Percentiles rank a stretch among this genome's conserved stretches.
Evolutionary conservation across 2,888 invertebrate species (phyloP).

Genomic region (Linnaemya tessellans): DNA sequence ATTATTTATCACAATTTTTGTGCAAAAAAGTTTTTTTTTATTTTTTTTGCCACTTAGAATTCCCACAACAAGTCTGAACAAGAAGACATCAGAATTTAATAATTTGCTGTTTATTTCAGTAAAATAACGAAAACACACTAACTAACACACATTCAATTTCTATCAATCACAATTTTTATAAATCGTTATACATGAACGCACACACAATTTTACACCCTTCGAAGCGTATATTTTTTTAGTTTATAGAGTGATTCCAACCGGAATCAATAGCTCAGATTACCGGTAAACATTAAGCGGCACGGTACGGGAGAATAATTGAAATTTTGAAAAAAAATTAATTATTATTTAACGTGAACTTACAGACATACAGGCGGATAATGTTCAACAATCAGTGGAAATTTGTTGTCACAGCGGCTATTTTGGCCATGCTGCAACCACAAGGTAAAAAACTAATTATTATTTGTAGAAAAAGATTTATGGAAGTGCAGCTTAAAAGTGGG

Average conservation of each 20-base stretch:
- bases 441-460: slow-evolving; percentile 40
- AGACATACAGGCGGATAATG: slow-evolving; percentile 7
- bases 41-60: background rate
- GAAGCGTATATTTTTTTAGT: slow-evolving; percentile 8
- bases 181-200: slow-evolving; percentile 13
- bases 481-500: background rate
- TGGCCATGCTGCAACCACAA: slow-evolving; percentile 42
- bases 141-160: background rate
- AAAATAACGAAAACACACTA: background rate
- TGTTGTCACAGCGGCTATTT: slow-evolving; percentile 19
- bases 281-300: slow-evolving; percentile 47
- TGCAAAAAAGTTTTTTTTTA: background rate
- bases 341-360: background rate
- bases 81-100: slow-evolving; percentile 34
- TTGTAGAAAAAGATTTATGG: background rate
- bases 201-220: background rate
- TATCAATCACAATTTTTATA: slow-evolving; percentile 17
- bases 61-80: slow-evolving; percentile 55
- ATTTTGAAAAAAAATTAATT: background rate
- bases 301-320: slow-evolving; percentile 12
- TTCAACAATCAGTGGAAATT: background rate
- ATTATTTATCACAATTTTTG: slow-evolving; percentile 15
- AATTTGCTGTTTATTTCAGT: background rate
- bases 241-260: slow-evolving; percentile 61
- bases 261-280: slow-evolving; percentile 49